These are phyloP conservation scores for Himalopsyche japonica DNA, from an alignment of 2,888 invertebrate species.

Conservation along the genomic window DNA sequence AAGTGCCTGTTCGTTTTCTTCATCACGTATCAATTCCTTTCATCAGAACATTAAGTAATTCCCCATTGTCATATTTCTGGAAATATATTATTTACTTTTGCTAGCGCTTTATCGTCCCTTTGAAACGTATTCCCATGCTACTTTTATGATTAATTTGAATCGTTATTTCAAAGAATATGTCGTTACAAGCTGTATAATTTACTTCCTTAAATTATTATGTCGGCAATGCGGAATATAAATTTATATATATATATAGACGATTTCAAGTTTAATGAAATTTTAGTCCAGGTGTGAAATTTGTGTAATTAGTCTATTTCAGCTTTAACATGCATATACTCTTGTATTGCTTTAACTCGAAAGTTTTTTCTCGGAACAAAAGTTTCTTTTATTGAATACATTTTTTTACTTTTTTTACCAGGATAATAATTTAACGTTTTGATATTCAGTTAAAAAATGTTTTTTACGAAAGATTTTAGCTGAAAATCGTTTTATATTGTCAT, in stretches of 20 bases:
- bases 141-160: neutral
- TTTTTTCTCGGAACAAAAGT: no score
- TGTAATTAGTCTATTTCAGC: neutral
- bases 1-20: neutral
- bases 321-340: neutral
- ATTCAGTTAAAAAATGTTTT: no score
- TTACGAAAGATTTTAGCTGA: no score
- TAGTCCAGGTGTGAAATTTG: neutral
- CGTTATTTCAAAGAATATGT: neutral
- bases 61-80: neutral
- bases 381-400: no score
- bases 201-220: neutral
- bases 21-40: neutral
- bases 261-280: neutral
- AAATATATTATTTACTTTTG: neutral
- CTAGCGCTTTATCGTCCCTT: neutral
- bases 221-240: neutral
- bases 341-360: no score
- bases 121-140: neutral
- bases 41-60: neutral
- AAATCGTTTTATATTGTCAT: no score
- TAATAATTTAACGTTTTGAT: no score
- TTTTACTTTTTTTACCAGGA: no score
- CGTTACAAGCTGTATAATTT: neutral
- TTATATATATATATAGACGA: neutral